These are phyloP conservation scores for Melanchra persicariae DNA, from an alignment of 2,888 invertebrate genomes.

Conservation along the genomic window DNA sequence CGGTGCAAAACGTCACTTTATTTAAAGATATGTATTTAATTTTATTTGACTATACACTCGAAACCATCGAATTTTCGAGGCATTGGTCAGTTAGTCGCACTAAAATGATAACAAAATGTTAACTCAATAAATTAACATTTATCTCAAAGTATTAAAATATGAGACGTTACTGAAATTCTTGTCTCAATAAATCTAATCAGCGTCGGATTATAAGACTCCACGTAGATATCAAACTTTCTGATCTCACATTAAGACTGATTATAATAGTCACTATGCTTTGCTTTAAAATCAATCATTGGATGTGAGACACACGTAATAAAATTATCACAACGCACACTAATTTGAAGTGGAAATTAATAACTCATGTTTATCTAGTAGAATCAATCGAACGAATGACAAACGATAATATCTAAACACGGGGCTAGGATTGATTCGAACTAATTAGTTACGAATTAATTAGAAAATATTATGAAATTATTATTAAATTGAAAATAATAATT, in stretches of 20 bases:
- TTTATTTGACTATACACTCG: background rate
- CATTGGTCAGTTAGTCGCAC: background rate
- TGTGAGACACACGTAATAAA: slow-evolving; percentile 1
- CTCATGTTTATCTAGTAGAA: slow-evolving; percentile 25
- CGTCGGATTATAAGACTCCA: background rate
- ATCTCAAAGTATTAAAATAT: slow-evolving; percentile 24
- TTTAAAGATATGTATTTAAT: background rate
- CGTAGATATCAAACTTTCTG: slow-evolving; percentile 16
- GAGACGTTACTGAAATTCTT: slow-evolving; percentile 7
- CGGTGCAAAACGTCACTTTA: no score
- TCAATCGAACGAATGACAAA: slow-evolving; percentile 7
- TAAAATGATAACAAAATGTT: background rate
- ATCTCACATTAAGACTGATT: slow-evolving; percentile 12
- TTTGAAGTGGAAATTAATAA: slow-evolving; percentile 28
- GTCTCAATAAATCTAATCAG: slow-evolving; percentile 33
- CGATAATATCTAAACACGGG: slow-evolving; percentile 26
- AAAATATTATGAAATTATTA: no score
- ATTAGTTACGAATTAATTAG: slow-evolving; percentile 7
- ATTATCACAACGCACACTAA: slow-evolving; percentile 17
- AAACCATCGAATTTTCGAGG: background rate
- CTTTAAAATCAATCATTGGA: slow-evolving; percentile 4
- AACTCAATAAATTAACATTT: slow-evolving; percentile 4
- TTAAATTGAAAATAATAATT: no score
- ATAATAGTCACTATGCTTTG: background rate
- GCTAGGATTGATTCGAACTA: slow-evolving; percentile 14